A percentile compares a stretch with the other conserved stretches of the same genome.
Evolutionary conservation across 2,888 invertebrate genomes (phyloP).

Genomic region (Parthenolecanium corni): DNA sequence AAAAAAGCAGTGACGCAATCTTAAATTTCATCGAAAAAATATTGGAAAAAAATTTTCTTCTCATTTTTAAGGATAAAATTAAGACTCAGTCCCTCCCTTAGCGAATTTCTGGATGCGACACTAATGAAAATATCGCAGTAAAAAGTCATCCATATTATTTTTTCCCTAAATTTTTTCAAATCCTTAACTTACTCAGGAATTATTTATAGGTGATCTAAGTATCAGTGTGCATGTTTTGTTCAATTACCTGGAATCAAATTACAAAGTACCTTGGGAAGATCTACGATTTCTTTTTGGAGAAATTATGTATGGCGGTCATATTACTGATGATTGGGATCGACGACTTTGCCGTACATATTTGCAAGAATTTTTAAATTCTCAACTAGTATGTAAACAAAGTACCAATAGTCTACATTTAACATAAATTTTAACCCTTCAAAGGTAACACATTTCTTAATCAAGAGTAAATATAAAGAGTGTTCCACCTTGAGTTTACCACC

Average conservation of each 20-base stretch:
- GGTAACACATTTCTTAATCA: no score
- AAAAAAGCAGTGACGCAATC: no score
- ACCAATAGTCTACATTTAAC: neutral
- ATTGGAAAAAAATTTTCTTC: no score
- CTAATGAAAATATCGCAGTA: no score
- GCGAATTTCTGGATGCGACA: no score
- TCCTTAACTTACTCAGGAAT: neutral
- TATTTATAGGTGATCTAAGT: slow-evolving; percentile 64
- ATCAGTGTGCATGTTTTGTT: slow-evolving; percentile 82
- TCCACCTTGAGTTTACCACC: no score
- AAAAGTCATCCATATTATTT: no score
- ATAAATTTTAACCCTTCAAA: neutral
- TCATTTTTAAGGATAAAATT: no score
- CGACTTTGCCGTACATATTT: slow-evolving; percentile 74
- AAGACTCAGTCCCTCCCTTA: no score
- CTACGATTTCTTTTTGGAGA: slow-evolving; percentile 87
- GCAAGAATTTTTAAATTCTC: slow-evolving; percentile 75
- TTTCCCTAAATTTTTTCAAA: no score
- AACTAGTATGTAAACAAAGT: slow-evolving; percentile 42
- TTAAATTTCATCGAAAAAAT: no score
- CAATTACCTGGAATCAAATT: slow-evolving; percentile 82
- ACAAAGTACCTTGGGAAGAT: slow-evolving; percentile 86
- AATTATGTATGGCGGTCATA: slow-evolving; percentile 96
- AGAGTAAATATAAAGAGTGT: neutral
- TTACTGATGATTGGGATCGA: slow-evolving; percentile 93